Evolutionary conservation across 2,888 invertebrate species (phyloP), one percentile per base, ranked within the genome.

Genomic region (Malacosoma neustria): DNA sequence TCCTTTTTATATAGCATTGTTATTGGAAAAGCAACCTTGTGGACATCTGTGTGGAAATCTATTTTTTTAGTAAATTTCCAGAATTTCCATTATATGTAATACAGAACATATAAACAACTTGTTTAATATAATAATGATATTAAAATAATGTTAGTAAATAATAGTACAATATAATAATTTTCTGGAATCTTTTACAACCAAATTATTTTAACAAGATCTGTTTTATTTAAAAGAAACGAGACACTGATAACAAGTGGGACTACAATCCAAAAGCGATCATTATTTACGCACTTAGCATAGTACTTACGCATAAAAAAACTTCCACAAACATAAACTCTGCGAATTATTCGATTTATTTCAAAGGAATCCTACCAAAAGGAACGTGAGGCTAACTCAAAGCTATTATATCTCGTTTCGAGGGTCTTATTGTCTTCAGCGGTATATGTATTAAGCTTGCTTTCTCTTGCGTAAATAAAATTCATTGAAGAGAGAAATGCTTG

Each of bases 301-400:
- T 69, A 67, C 62, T 62, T 55, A 52, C 58, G 60, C 61, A 73
- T 71, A 79, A 77, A 73, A n/a, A 72, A 63, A 62, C 61, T 55
- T 53, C 64, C 60, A 60, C 70, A 66, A 72, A 69, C 68, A 76
- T 77, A 79, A 79, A 77, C 73, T 79, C 72, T 53, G 69, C 71
- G 72, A 82, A 82, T 84, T 80, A 82, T 82, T 82, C 79, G 81
- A 84, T 77, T 84, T 79, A 81, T 84, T 82, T 82, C 80, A 84
- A 84, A 81, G 77, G 75, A 81, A 81, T 81, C 68, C 71, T 67
- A 72, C 79, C 76, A 79, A 84, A 84, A 76, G 80, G 75, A 80
- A 71, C 62, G 72, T 62, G 65, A 70, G 74, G 73, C 79, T 82
- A 81, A 80, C 81, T 84, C 85, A 84, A 84, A 85, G 84, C 85